Percentiles rank a stretch among this genome's conserved stretches.
These are phyloP conservation scores for Cromileptes altivelis DNA, from an alignment of 2,113 vertebrate species.

Conservation along the genomic window DNA sequence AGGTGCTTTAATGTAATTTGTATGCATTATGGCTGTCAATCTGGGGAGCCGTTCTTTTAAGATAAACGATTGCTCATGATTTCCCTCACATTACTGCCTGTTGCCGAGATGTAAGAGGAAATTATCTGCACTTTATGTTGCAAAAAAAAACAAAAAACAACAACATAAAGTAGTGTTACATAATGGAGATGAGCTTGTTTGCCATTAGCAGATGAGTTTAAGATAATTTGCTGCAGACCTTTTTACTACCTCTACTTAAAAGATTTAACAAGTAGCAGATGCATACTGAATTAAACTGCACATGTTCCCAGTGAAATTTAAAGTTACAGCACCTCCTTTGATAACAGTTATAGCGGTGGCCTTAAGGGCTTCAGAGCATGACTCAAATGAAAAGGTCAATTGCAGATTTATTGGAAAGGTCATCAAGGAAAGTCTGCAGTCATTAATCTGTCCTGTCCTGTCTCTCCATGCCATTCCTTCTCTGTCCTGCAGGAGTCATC, in stretches of 20 bases:
- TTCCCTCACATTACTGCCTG: constrained; percentile 4
- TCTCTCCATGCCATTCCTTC: not conserved
- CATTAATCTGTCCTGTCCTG: constrained; percentile 21
- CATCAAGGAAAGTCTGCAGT: constrained; percentile 14
- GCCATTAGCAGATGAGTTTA: constrained; percentile 14
- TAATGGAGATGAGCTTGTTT: not conserved
- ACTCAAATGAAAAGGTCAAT: constrained; percentile 25
- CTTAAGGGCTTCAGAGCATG: not conserved
- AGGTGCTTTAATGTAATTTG: constrained; percentile 44
- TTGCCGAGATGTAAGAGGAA: not conserved
- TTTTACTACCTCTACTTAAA: not conserved
- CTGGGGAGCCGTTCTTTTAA: constrained; percentile 26
- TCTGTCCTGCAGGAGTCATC: not conserved
- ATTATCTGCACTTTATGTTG: not conserved
- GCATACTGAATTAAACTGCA: constrained; percentile 4
- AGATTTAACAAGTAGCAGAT: constrained; percentile 11
- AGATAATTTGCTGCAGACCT: constrained; percentile 12
- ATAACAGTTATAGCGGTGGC: not conserved
- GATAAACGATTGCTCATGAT: constrained; percentile 24
- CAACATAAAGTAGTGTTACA: not conserved
- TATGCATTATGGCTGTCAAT: constrained; percentile 27
- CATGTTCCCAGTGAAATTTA: not conserved
- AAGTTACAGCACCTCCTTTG: constrained; percentile 7
- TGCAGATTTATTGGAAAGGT: constrained; percentile 48
- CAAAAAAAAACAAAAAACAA: not conserved